phyloP scores from a whole-genome alignment of 2,888 invertebrate genomes.

The Agriopis aurantiaria region DNA sequence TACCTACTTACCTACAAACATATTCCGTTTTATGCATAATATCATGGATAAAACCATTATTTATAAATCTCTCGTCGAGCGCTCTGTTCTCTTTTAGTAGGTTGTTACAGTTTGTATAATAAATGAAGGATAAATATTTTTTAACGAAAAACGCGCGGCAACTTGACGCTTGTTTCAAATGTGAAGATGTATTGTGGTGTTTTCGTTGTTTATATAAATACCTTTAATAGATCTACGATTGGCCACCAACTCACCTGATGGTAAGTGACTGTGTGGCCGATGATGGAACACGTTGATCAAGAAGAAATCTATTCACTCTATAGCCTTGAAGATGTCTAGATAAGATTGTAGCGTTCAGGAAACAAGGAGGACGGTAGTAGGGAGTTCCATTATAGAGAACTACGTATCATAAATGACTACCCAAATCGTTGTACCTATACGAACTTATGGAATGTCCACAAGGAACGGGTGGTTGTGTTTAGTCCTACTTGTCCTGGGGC shows the following conservation, averaged over 20 bases:
- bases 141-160: slow-evolving; percentile 49
- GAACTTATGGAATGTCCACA: neutral
- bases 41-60: slow-evolving; percentile 35
- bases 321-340: too few relatives aligned
- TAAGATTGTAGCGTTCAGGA: too few relatives aligned
- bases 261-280: too few relatives aligned
- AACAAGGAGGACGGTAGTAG: too few relatives aligned
- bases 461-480: neutral
- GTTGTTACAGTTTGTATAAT: slow-evolving; percentile 39
- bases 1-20: neutral
- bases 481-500: too few relatives aligned
- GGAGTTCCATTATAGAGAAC: too few relatives aligned
- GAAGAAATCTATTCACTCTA: too few relatives aligned
- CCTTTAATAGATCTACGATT: too few relatives aligned
- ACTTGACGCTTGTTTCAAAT: slow-evolving; percentile 45
- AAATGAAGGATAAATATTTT: slow-evolving; percentile 46
- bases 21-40: slow-evolving; percentile 2
- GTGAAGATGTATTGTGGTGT: neutral
- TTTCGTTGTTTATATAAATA: neutral
- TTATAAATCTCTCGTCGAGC: slow-evolving; percentile 52
- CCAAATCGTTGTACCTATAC: too few relatives aligned
- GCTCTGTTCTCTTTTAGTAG: slow-evolving; percentile 44
- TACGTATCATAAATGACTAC: too few relatives aligned
- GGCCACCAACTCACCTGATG: too few relatives aligned
- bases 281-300: too few relatives aligned